Percentiles rank a stretch among this genome's conserved stretches.
phyloP scores from a whole-genome alignment of 2,888 invertebrate species.

The Bruchidius siliquastri region DNA sequence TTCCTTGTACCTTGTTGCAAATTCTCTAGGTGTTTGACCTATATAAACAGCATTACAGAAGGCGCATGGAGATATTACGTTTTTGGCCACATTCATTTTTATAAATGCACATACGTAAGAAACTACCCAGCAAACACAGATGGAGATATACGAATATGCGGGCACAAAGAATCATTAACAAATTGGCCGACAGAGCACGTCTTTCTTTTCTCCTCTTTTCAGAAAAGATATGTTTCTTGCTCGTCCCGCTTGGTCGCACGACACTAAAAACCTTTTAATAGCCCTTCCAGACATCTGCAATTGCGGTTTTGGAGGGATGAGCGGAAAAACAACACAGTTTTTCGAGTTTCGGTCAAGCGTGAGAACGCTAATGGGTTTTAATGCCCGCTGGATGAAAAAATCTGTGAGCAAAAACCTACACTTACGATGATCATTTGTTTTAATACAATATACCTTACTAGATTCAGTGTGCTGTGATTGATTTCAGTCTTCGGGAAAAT shows the following conservation, averaged over 20 bases:
- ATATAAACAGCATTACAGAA: no score
- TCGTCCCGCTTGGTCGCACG: constrained; percentile 15
- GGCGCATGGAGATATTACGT: no score
- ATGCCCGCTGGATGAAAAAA: background rate
- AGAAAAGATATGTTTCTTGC: background rate
- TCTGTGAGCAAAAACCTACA: no score
- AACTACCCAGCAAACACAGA: no score
- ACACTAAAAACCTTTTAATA: constrained; percentile 33
- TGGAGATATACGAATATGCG: background rate
- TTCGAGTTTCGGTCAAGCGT: background rate
- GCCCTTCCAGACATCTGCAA: constrained; percentile 18
- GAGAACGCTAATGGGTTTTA: background rate
- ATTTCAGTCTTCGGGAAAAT: no score
- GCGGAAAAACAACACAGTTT: background rate
- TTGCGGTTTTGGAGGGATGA: constrained; percentile 2
- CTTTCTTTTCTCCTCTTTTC: background rate
- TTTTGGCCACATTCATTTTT: no score
- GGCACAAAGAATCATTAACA: background rate
- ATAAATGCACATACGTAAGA: no score
- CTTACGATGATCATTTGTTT: no score
- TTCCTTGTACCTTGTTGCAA: no score
- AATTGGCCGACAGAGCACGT: background rate
- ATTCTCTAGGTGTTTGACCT: no score
- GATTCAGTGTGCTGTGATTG: no score
- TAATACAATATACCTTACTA: no score